A percentile compares a stretch with the other conserved stretches of the same genome.
These are phyloP conservation scores for Peribatodes rhomboidaria DNA, from an alignment of 2,888 invertebrate genomes.

Conservation along the genomic window DNA sequence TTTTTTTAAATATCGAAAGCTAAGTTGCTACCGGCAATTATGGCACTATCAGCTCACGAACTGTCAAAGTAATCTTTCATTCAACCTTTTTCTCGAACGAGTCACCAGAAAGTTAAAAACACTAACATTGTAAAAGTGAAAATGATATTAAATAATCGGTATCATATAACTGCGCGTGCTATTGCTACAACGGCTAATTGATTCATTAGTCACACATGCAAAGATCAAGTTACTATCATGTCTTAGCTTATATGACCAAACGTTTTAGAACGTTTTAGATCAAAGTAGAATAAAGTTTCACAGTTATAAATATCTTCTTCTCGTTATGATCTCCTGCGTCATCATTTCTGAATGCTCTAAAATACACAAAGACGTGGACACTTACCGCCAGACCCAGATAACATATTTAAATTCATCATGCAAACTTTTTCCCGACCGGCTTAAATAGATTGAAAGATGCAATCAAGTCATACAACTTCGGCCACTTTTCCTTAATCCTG, in stretches of 20 bases:
- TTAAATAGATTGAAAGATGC: background rate
- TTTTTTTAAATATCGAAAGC: too few species aligned
- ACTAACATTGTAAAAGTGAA: slow-evolving; percentile 17
- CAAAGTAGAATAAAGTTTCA: too few species aligned
- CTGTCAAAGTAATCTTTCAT: background rate
- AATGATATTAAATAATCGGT: slow-evolving; percentile 15
- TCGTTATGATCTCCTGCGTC: too few species aligned
- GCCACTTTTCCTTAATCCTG: slow-evolving; percentile 1
- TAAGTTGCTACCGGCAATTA: too few species aligned
- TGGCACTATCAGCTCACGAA: background rate
- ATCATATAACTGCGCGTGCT: slow-evolving; percentile 21
- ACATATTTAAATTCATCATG: too few species aligned
- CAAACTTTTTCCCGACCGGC: background rate
- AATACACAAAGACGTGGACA: too few species aligned
- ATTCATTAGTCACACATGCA: slow-evolving; percentile 28
- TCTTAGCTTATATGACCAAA: background rate
- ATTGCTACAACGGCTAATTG: background rate
- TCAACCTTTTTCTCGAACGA: background rate
- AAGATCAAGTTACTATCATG: background rate
- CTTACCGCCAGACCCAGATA: too few species aligned
- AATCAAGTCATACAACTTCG: background rate
- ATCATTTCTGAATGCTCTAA: too few species aligned
- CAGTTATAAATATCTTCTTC: too few species aligned
- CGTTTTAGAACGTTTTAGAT: background rate
- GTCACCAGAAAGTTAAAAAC: background rate